A percentile compares a stretch with the other conserved stretches of the same genome.
phyloP scores from a whole-genome alignment of 2,797 vertebrate genomes.

The Peromyscus nudipes region DNA sequence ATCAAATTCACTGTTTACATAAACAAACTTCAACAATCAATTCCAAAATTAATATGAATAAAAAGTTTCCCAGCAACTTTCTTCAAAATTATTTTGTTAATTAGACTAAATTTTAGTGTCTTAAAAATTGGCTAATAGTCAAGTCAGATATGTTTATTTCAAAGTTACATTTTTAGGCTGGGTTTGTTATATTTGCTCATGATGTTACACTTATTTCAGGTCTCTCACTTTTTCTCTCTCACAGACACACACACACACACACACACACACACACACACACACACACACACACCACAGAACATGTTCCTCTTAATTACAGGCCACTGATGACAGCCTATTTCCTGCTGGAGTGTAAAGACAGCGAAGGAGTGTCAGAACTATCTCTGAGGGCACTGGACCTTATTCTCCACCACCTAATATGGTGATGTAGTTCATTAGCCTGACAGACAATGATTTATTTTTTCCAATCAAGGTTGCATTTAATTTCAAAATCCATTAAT shows the following conservation, averaged over 20 bases:
- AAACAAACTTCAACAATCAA: background rate
- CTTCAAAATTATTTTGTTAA: background rate
- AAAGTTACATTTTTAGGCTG: background rate
- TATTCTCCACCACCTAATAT: background rate
- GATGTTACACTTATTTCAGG: background rate
- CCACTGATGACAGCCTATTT: background rate
- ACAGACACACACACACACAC: background rate
- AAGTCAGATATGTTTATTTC: background rate
- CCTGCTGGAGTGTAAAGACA: background rate
- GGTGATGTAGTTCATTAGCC: background rate
- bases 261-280: background rate
- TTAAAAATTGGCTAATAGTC: background rate
- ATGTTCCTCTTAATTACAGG: background rate
- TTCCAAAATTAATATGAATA: conserved; percentile 7
- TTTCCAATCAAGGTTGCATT: conserved; percentile 60
- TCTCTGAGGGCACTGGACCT: background rate
- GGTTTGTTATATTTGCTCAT: background rate
- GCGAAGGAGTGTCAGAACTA: background rate
- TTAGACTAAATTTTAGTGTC: background rate
- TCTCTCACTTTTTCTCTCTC: too few relatives aligned
- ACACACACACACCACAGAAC: background rate
- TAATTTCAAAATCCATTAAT: conserved; percentile 73
- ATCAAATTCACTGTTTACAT: background rate
- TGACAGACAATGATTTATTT: conserved; percentile 70
- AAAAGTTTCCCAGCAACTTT: background rate